A percentile compares a stretch with the other conserved stretches of the same genome.
phyloP scores from a whole-genome alignment of 2,113 vertebrate species.

The Salminus brasiliensis region DNA sequence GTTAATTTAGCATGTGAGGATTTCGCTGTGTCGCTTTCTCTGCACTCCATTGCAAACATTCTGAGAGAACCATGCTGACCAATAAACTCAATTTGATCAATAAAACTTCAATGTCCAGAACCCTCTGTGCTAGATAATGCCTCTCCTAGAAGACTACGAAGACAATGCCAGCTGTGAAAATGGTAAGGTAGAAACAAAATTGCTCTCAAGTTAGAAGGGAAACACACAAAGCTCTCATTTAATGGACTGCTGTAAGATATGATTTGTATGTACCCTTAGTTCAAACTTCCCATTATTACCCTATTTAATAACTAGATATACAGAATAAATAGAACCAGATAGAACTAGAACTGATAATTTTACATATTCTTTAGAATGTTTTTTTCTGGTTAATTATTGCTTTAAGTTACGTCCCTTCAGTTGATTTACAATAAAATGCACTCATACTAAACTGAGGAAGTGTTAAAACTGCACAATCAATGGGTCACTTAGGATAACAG shows the following conservation, averaged over 20 bases:
- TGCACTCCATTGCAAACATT: not conserved
- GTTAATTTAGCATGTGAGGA: not conserved
- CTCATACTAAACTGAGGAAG: not conserved
- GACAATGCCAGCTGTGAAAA: slow-evolving; percentile 10
- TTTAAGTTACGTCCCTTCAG: not conserved
- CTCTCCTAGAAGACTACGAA: not conserved
- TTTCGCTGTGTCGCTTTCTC: not conserved
- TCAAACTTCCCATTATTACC: not conserved
- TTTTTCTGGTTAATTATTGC: not conserved
- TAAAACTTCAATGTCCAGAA: slow-evolving; percentile 19
- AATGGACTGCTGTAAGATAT: not conserved
- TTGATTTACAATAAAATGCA: not conserved
- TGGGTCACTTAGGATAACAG: not conserved
- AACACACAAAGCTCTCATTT: not conserved
- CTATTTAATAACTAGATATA: not conserved
- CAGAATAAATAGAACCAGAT: not conserved
- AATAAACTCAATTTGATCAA: slow-evolving; percentile 21
- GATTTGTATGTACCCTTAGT: not conserved
- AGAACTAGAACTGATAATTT: not conserved
- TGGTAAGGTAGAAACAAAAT: slow-evolving; percentile 29
- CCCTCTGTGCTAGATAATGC: not conserved
- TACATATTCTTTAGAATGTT: too few species aligned
- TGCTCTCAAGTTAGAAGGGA: slow-evolving; percentile 8
- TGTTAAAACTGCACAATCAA: not conserved
- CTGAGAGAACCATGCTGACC: slow-evolving; percentile 1